Conservation (phyloP, 1,140 invertebrate genomes). For the Procambarus virginalis region DNA sequence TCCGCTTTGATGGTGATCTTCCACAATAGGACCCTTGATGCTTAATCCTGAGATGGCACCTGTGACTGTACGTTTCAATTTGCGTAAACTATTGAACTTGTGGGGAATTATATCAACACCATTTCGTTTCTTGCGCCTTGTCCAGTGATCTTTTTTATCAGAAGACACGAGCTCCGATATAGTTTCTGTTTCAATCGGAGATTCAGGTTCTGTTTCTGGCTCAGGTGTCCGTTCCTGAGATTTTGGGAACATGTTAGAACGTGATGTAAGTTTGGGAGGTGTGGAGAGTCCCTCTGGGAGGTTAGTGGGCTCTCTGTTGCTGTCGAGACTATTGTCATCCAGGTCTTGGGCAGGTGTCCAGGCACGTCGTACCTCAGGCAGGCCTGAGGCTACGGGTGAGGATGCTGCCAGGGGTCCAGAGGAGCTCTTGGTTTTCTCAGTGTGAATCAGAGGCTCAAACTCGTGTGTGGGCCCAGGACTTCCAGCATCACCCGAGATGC, state of each 20-base stretch:
- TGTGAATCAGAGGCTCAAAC: slow-evolving; percentile 61
- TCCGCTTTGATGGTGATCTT: slow-evolving; percentile 41
- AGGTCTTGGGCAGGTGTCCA: slow-evolving; percentile 91
- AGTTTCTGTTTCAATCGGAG: slow-evolving; percentile 79
- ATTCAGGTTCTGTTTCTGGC: slow-evolving; percentile 76
- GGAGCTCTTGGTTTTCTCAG: slow-evolving; percentile 50
- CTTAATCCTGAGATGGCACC: slow-evolving; percentile 78
- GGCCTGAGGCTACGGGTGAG: slow-evolving; percentile 70
- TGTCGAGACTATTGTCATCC: slow-evolving; percentile 80
- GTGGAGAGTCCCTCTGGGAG: slow-evolving; percentile 69
- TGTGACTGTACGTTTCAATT: slow-evolving; percentile 79
- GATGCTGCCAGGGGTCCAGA: slow-evolving; percentile 71
- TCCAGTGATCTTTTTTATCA: slow-evolving; percentile 50
- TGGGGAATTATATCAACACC: slow-evolving; percentile 24
- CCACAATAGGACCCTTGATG: slow-evolving; percentile 31
- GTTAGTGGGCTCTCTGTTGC: slow-evolving; percentile 76
- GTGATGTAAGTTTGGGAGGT: slow-evolving; percentile 79
- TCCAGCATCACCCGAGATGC: slow-evolving; percentile 83
- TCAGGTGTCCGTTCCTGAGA: slow-evolving; percentile 79
- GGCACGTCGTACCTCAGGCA: slow-evolving; percentile 52
- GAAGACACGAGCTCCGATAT: slow-evolving; percentile 50
- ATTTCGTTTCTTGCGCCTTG: slow-evolving; percentile 57
- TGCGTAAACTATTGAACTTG: slow-evolving; percentile 70
- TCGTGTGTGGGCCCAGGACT: slow-evolving; percentile 74
- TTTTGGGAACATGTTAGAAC: slow-evolving; percentile 83